Conservation (phyloP, 2,113 vertebrate species). For the Thunnus maccoyii region DNA sequence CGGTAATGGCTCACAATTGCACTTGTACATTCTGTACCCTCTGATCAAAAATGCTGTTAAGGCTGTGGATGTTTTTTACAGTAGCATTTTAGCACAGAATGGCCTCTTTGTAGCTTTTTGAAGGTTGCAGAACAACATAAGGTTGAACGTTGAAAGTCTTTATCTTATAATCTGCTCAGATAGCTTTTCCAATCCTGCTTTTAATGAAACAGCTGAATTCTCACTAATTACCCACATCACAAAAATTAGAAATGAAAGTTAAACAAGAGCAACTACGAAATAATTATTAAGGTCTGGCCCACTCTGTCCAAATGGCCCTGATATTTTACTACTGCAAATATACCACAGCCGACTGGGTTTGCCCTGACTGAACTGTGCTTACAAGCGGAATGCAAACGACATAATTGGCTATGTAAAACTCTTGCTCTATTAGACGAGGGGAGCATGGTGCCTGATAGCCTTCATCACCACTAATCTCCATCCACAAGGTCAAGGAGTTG, state of each 20-base stretch:
- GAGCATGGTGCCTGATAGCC: slow-evolving; percentile 75
- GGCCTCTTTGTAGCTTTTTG: slow-evolving; percentile 1
- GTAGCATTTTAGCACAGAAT: slow-evolving; percentile 28
- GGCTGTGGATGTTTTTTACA: slow-evolving; percentile 52
- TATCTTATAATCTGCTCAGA: neutral
- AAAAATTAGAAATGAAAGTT: neutral
- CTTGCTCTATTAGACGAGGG: slow-evolving; percentile 73
- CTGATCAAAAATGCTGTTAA: slow-evolving; percentile 59
- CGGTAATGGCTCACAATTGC: slow-evolving; percentile 71
- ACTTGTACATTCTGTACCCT: slow-evolving; percentile 52
- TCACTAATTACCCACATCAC: neutral
- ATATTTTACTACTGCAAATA: slow-evolving; percentile 50
- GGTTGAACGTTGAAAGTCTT: neutral
- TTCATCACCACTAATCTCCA: slow-evolving; percentile 80
- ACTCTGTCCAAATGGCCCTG: slow-evolving; percentile 17
- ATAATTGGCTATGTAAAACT: slow-evolving; percentile 80
- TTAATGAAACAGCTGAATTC: slow-evolving; percentile 5
- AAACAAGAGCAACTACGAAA: slow-evolving; percentile 30
- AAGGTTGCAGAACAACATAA: slow-evolving; percentile 12
- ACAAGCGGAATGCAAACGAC: slow-evolving; percentile 68
- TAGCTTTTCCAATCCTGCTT: neutral
- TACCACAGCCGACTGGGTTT: slow-evolving; percentile 30
- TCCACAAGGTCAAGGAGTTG: slow-evolving; percentile 78
- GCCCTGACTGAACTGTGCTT: slow-evolving; percentile 61
- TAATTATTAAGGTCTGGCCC: neutral